Evolutionary conservation across 2,797 vertebrate genomes (phyloP).

Genomic region (Xenentodon cancila): DNA sequence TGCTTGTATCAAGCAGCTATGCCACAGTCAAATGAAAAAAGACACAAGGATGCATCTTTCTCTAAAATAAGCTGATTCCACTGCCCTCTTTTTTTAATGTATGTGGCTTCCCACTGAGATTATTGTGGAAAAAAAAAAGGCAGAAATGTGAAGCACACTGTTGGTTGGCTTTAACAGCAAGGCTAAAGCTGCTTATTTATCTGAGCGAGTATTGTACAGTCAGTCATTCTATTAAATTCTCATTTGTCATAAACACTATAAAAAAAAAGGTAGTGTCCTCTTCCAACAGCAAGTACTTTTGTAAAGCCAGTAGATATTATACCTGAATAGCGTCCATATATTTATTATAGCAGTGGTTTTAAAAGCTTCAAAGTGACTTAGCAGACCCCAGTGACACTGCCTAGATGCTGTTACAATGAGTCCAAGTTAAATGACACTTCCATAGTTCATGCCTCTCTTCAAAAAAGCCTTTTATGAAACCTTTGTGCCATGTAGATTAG

Average conservation of each 20-base stretch:
- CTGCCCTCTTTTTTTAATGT: constrained; percentile 33
- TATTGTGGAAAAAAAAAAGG: constrained; percentile 7
- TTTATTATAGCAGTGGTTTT: constrained; percentile 34
- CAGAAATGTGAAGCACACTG: constrained; percentile 4
- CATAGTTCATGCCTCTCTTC: constrained; percentile 31
- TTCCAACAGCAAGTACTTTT: background rate
- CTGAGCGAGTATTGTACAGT: no score
- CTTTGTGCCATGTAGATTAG: constrained; percentile 43
- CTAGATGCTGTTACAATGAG: constrained; percentile 44
- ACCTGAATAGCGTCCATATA: background rate
- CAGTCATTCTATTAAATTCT: no score
- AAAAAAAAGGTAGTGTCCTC: no score
- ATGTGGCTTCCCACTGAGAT: constrained; percentile 25
- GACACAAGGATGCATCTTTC: constrained; percentile 40
- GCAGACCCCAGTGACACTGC: constrained; percentile 12
- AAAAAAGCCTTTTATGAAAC: constrained; percentile 48
- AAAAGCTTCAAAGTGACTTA: constrained; percentile 27
- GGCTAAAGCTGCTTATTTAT: background rate
- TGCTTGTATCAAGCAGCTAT: constrained; percentile 44
- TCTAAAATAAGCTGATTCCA: constrained; percentile 52
- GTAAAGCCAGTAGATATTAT: background rate
- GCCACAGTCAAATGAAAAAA: constrained; percentile 7
- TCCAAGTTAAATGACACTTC: constrained; percentile 49
- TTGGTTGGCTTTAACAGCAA: background rate
- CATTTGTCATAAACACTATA: no score